Conservation (phyloP, 1,140 invertebrate species). For the Brachionus rotundiformis region DNA sequence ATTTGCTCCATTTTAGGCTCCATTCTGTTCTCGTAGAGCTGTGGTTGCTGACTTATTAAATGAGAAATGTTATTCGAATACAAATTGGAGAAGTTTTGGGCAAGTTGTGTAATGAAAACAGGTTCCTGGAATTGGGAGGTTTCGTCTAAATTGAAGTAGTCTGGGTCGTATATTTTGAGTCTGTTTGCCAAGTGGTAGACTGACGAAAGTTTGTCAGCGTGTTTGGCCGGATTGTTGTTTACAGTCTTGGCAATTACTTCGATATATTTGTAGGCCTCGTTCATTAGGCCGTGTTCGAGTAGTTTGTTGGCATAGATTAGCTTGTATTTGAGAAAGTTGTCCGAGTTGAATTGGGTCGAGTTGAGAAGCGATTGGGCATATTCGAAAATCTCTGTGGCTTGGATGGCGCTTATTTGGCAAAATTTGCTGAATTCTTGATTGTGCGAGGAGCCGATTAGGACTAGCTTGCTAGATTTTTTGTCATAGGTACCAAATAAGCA, state of each 20-base stretch:
- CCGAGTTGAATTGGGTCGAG: constrained; percentile 71
- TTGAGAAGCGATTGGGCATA: constrained; percentile 80
- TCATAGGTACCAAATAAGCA: constrained; percentile 72
- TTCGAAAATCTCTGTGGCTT: constrained; percentile 91
- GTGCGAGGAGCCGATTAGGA: constrained; percentile 74
- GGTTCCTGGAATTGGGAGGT: neutral
- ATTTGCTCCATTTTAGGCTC: constrained; percentile 11
- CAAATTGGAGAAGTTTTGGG: neutral
- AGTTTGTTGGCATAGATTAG: constrained; percentile 72
- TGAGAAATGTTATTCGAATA: constrained; percentile 24
- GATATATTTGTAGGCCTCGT: constrained; percentile 65
- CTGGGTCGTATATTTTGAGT: constrained; percentile 78
- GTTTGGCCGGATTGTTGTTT: constrained; percentile 70
- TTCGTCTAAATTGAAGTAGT: neutral
- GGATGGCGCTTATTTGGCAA: constrained; percentile 78
- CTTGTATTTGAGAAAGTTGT: constrained; percentile 69
- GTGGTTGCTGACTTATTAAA: neutral
- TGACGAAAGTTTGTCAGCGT: neutral
- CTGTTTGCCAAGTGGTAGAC: constrained; percentile 69
- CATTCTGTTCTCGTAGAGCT: neutral
- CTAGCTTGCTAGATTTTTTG: constrained; percentile 70
- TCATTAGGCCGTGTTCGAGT: constrained; percentile 74
- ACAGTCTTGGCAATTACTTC: constrained; percentile 40
- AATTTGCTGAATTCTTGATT: constrained; percentile 68
- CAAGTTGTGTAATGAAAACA: neutral